These are phyloP conservation scores for Geopemphigus sp. DNA, from an alignment of 1,140 invertebrate genomes.

Conservation along the genomic window DNA sequence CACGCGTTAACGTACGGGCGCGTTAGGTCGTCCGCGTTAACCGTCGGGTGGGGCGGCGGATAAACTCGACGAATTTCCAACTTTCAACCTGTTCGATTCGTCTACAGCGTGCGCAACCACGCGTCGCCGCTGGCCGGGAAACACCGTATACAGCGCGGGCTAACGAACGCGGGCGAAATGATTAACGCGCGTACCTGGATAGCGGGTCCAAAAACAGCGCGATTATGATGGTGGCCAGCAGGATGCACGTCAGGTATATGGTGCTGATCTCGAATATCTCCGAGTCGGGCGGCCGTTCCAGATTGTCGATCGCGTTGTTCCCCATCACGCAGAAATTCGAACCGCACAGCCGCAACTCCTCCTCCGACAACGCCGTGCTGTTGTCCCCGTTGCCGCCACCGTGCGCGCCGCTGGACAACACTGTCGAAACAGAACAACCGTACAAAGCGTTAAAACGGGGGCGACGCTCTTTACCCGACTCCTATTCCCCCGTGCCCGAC, in stretches of 20 bases:
- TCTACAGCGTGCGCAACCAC: no score
- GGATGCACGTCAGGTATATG: conserved; percentile 83
- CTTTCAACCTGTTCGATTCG: no score
- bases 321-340: conserved; percentile 77
- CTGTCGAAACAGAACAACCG: conserved; percentile 58
- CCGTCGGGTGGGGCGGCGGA: no score
- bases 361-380: conserved; percentile 57
- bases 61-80: no score
- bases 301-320: conserved; percentile 65
- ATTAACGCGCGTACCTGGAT: conserved; percentile 68
- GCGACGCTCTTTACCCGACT: no score
- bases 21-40: no score
- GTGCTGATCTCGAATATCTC: conserved; percentile 84
- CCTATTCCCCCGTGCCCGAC: no score
- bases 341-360: conserved; percentile 69
- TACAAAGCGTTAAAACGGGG: no score
- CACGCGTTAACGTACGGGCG: no score
- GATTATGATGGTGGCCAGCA: conserved; percentile 81
- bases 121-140: no score
- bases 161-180: no score
- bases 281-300: conserved; percentile 72
- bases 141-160: no score
- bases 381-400: conserved; percentile 59
- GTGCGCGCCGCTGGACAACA: conserved; percentile 74
- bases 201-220: conserved; percentile 85